These are phyloP conservation scores for Leptinotarsa haldemani DNA, from an alignment of 2,888 invertebrate species.

Conservation along the genomic window DNA sequence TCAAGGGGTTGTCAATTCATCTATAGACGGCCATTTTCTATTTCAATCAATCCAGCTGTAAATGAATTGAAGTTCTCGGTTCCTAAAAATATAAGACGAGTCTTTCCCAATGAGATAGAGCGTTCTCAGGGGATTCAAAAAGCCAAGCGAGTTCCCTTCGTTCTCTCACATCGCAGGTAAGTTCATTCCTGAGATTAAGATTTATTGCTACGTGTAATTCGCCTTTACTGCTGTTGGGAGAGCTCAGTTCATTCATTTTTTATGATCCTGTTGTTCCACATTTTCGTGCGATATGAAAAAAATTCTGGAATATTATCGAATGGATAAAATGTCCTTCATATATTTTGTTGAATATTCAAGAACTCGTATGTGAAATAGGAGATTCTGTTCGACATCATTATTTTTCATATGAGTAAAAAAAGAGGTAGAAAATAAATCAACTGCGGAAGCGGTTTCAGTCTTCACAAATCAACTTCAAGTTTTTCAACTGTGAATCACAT, in stretches of 20 bases:
- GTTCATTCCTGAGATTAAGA: conserved; percentile 12
- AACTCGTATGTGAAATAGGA: too few species aligned
- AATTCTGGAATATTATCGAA: not conserved
- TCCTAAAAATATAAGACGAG: conserved; percentile 9
- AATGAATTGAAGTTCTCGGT: not conserved
- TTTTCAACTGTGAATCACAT: too few species aligned
- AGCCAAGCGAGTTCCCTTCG: not conserved
- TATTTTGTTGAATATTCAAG: too few species aligned
- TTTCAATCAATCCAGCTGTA: not conserved
- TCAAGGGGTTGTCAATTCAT: too few species aligned
- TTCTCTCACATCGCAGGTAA: conserved; percentile 12
- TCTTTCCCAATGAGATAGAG: not conserved
- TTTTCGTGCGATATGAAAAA: not conserved
- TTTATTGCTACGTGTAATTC: conserved; percentile 5
- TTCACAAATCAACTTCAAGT: too few species aligned
- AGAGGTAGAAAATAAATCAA: too few species aligned
- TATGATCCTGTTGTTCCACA: not conserved
- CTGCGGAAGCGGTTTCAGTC: too few species aligned
- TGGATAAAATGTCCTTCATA: not conserved
- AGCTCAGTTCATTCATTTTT: not conserved
- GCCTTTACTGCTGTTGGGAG: conserved; percentile 8
- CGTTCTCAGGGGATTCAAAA: not conserved
- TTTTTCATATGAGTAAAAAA: too few species aligned
- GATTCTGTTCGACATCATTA: too few species aligned
- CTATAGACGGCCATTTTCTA: not conserved